Conservation (phyloP, 2,888 invertebrate species). For the Thereva nobilitata region DNA sequence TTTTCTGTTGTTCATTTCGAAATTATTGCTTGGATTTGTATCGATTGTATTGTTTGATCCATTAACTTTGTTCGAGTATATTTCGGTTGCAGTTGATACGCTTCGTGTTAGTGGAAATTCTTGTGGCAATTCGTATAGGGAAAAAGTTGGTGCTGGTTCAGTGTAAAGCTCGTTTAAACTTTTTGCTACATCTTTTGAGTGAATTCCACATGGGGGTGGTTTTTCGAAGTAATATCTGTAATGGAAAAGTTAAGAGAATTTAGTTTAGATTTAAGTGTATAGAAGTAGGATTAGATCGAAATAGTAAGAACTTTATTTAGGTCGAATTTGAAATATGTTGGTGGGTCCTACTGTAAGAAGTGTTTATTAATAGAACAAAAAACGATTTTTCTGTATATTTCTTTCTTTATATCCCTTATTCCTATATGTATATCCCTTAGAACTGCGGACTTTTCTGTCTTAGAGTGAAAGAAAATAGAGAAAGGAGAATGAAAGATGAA, state of each 20-base stretch:
- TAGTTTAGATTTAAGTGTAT: neutral
- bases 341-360: too few species aligned
- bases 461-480: too few species aligned
- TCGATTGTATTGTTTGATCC: constrained; percentile 30
- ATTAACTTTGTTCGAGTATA: constrained; percentile 47
- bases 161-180: constrained; percentile 57
- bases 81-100: constrained; percentile 57
- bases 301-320: neutral
- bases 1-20: constrained; percentile 37
- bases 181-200: constrained; percentile 55
- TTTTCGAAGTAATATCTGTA: constrained; percentile 55
- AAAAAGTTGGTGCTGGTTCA: constrained; percentile 47
- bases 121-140: constrained; percentile 48
- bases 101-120: constrained; percentile 56
- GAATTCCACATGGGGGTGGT: constrained; percentile 53
- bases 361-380: too few species aligned
- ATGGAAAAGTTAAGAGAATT: constrained; percentile 1
- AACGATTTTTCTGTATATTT: too few species aligned
- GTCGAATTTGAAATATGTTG: too few species aligned
- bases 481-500: too few species aligned
- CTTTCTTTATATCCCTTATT: too few species aligned
- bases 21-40: neutral
- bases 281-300: neutral
- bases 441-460: too few species aligned
- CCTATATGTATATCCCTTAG: too few species aligned